phyloP scores from a whole-genome alignment of 2,797 vertebrate species.

The Enteromius fasciolatus region DNA sequence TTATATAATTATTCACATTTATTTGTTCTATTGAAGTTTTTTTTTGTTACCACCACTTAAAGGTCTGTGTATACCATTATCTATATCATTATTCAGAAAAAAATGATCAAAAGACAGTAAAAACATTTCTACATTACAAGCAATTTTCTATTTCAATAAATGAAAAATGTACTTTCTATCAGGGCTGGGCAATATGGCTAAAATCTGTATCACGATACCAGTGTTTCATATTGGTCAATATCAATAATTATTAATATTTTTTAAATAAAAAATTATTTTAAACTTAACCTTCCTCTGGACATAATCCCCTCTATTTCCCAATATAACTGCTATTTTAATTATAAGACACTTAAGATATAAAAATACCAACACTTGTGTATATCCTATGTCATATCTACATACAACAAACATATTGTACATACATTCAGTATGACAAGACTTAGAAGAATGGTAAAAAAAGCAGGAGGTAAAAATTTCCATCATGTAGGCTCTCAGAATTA shows the following conservation, averaged over 20 bases:
- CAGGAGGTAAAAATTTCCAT: conserved; percentile 2
- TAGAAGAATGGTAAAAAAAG: background rate
- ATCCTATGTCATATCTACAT: background rate
- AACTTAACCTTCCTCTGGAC: too few relatives aligned
- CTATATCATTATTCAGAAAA: too few relatives aligned
- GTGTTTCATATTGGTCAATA: too few relatives aligned
- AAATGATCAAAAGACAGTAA: background rate
- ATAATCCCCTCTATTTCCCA: background rate
- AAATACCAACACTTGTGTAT: background rate
- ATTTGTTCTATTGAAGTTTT: too few relatives aligned
- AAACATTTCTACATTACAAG: background rate
- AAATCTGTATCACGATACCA: too few relatives aligned
- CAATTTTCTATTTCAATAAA: background rate
- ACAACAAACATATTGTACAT: background rate
- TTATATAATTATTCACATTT: too few relatives aligned
- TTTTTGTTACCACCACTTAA: background rate
- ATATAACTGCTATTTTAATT: background rate
- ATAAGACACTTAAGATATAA: background rate
- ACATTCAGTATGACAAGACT: background rate
- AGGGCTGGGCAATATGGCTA: too few relatives aligned
- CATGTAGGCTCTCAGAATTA: background rate
- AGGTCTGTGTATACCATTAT: background rate
- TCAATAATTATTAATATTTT: too few relatives aligned
- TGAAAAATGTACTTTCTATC: too few relatives aligned
- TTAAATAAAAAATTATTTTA: too few relatives aligned